These are phyloP conservation scores for Torymus auratus DNA, from an alignment of 2,888 invertebrate genomes.

Conservation along the genomic window DNA sequence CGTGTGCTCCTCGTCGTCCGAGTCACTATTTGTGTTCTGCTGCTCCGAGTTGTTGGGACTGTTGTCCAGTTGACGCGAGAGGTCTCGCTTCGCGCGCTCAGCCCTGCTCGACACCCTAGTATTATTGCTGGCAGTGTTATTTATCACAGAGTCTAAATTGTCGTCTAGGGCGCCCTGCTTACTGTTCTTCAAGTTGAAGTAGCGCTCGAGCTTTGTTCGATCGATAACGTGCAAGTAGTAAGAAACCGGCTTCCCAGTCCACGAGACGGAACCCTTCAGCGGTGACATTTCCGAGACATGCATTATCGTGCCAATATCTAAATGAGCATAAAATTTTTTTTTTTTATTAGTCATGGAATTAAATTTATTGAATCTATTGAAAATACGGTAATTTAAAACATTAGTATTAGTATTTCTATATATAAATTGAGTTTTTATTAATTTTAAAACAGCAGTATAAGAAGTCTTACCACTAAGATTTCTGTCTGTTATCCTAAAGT, in stretches of 20 bases:
- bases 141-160: constrained; percentile 76
- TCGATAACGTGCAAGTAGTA: constrained; percentile 99
- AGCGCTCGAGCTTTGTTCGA: constrained; percentile 96
- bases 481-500: constrained; percentile 98
- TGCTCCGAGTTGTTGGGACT: constrained; percentile 76
- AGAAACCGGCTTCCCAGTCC: constrained; percentile 99
- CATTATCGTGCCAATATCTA: constrained; percentile 98
- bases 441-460: background rate
- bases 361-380: no score
- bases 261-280: constrained; percentile 95
- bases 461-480: constrained; percentile 88
- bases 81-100: constrained; percentile 78
- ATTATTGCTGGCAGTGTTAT: constrained; percentile 75
- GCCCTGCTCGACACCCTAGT: constrained; percentile 70
- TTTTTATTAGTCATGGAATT: background rate
- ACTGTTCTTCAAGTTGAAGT: constrained; percentile 94
- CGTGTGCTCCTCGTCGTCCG: constrained; percentile 70
- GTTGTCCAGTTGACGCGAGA: constrained; percentile 78
- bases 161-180: constrained; percentile 73
- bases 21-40: constrained; percentile 73
- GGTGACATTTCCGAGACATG: constrained; percentile 98
- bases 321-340: background rate
- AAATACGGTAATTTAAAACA: background rate
- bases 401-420: no score
- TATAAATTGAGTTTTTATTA: background rate